phyloP scores from a whole-genome alignment of 92 coral and sea anemone genomes.

The Desmophyllum pertusum region DNA sequence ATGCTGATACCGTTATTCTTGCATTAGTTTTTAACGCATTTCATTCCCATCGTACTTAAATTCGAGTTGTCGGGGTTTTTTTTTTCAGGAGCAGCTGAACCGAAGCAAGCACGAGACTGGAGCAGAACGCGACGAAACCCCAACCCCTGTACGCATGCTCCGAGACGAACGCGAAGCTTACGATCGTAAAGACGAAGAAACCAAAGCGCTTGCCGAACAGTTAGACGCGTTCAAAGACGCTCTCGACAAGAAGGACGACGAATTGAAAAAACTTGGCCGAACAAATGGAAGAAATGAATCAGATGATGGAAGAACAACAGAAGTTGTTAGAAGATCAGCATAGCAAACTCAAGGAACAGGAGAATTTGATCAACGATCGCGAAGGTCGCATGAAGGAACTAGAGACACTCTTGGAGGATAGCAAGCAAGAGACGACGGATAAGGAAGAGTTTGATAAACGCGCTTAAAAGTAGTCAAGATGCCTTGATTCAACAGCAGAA shows the following conservation, averaged over 20 bases:
- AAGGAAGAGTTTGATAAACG: constrained; percentile 55
- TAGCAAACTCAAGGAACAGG: constrained; percentile 76
- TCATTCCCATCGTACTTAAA: not conserved
- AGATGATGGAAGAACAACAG: constrained; percentile 92
- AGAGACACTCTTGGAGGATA: constrained; percentile 57
- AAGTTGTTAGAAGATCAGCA: constrained; percentile 87
- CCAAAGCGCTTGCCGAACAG: constrained; percentile 68
- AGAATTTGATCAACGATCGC: constrained; percentile 61
- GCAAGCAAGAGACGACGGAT: constrained; percentile 35
- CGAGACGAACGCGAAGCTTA: constrained; percentile 65
- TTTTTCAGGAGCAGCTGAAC: constrained; percentile 73
- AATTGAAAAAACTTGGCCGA: constrained; percentile 67
- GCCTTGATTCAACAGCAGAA: constrained; percentile 35
- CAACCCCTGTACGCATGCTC: constrained; percentile 51
- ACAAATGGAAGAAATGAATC: constrained; percentile 92
- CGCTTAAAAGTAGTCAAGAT: constrained; percentile 56
- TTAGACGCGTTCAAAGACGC: constrained; percentile 72
- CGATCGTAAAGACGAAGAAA: constrained; percentile 75
- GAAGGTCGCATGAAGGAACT: constrained; percentile 64
- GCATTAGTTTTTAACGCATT: not conserved
- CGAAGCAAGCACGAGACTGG: constrained; percentile 73
- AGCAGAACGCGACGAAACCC: constrained; percentile 57
- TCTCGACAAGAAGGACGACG: constrained; percentile 81
- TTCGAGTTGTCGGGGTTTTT: not conserved
- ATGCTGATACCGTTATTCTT: too few species aligned